phyloP scores from a whole-genome alignment of 2,888 invertebrate genomes.

The Campoplex nolae region DNA sequence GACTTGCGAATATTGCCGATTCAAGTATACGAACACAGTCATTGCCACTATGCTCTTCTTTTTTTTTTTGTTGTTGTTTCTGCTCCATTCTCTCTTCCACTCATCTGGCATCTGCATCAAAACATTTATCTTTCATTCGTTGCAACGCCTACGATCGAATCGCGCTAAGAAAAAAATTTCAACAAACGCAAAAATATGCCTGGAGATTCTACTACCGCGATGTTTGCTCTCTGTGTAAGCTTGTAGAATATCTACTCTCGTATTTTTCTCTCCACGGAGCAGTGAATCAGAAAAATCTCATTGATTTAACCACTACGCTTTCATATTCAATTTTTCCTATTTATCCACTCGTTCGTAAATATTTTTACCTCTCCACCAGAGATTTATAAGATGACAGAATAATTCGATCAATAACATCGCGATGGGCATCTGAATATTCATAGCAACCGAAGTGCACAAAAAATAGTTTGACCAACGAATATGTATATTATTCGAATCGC shows the following conservation, averaged over 20 bases:
- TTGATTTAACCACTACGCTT: neutral
- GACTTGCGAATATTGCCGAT: conserved; percentile 5
- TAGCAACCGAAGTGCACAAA: neutral
- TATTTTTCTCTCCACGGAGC: neutral
- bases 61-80: neutral
- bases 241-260: neutral
- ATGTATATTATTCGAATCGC: neutral
- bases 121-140: conserved; percentile 42
- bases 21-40: neutral
- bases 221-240: neutral
- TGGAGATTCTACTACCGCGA: neutral
- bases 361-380: neutral
- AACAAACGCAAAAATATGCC: neutral
- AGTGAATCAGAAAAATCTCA: neutral
- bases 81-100: neutral
- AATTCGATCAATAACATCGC: neutral
- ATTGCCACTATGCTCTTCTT: neutral
- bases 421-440: neutral
- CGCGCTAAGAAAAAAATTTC: conserved; percentile 37
- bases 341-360: neutral
- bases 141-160: conserved; percentile 18
- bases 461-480: neutral
- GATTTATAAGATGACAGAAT: neutral
- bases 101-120: conserved; percentile 16
- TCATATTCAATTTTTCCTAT: neutral